Evolutionary conservation across 2,888 invertebrate genomes (phyloP), one percentile per base, ranked within the genome.

Genomic region (Cheilosia pagana): DNA sequence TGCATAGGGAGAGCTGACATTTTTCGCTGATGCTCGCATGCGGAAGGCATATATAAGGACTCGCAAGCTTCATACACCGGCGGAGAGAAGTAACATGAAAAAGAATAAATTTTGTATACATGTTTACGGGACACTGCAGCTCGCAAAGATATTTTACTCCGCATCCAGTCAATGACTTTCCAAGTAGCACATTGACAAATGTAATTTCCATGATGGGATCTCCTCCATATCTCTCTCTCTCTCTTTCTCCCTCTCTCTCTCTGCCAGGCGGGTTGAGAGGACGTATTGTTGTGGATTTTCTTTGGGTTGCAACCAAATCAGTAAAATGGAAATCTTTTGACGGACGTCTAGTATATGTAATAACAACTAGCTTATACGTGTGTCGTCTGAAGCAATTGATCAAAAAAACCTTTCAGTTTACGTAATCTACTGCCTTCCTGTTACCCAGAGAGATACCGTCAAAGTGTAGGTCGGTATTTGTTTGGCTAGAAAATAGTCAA

Each of bases 131-230:
- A 68, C 43, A 25, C 48, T 72, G 75, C 28, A 65, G 53, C 43
- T 81, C 45, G 16, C 59, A 71, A 67, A 35, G 53, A 55, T 48
- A 31, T 71, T 41, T 63, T 41, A 19, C 12, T 39, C 39, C 12
- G 28, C n/a, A 57, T 78, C 68, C 82, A 82, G 78, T 78, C 82
- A 74, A 78, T 78, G 82, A 78, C 82, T 82, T 67, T 68, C 62
- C 78, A 74, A 78, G 78, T 41, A 68, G 72, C 53, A 43, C 71
- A 62, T 45, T 68, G 82, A 74, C 71, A 78, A 78, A 83, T 72
- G 82, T 55, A 78, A 83, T 83, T 83, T 74, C 65, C 62, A 67
- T 78, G 78, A 78, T 72, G 78, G 68, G 39, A 55, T 72, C 55
- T 10, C 10, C 1, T 28, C 28, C 1, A 2, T 35, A 12, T 12